Base-by-base conservation (phyloP, 37 sponge, comb jelly and placozoan species). In the Agelas oroides region DNA sequence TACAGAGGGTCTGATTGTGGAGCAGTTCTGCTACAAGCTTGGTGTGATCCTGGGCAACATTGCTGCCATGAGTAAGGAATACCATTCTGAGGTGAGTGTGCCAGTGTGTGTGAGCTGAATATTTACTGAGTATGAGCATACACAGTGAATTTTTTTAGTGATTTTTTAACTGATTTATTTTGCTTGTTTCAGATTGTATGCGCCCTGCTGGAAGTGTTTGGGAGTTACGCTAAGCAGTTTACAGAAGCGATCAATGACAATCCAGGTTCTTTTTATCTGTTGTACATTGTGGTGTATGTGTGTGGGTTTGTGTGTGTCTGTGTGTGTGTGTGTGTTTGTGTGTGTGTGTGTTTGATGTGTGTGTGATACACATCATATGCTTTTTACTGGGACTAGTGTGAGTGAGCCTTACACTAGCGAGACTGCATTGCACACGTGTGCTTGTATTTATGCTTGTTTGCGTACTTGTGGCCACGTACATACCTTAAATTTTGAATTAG, bases 1-100 rank as follows among this genome's bases (percentile, higher is more conserved):
- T 58, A 0, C 74, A 84, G 85, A 84, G n/a, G 90, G 90, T 30
- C 53, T 84, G 32, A 73, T 90, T 19, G 90, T 70, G 15, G 80
- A 84, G 58, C 85, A 84, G 62, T 90, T 90, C 60, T 66, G 71
- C 28, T 84, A 73, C 59, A 59, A 79, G 52, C 70, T 90, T 5
- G 58, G 64, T 36, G 75, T 90, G 68, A 90, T 90, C 32, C 52
- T 84, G 35, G 13, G 73, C 65, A 61, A 84, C 30, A 16, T 90
- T 15, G 60, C 84, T 31, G 55, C 79, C 0, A 20, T 74, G 17
- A 67, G 52, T 1, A 24, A 73, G 8, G 24, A 25, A 23, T 23
- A 31, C 15, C 36, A 27, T 0, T 0, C 38, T 0, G 74, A 73
- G 15, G 79, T 40, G 21, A 40, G 79, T 61, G 37, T 1, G 6